These are phyloP conservation scores for Psilopsiagon aymara DNA, from an alignment of 2,113 vertebrate species.

Conservation along the genomic window DNA sequence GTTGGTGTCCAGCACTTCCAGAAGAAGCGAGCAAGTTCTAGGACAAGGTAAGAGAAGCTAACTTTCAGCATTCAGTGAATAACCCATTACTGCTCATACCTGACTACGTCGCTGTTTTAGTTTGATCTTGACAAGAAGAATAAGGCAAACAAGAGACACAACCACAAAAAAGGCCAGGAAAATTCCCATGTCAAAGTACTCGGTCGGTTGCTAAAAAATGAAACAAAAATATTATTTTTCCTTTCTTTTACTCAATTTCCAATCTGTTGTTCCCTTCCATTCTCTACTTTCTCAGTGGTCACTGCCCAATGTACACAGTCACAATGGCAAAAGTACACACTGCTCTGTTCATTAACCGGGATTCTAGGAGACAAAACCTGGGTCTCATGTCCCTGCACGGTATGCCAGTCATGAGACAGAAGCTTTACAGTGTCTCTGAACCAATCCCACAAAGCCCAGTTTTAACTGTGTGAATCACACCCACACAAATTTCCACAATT, in stretches of 20 bases:
- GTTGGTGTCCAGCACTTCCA: neutral
- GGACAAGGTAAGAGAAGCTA: neutral
- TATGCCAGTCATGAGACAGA: neutral
- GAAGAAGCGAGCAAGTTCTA: neutral
- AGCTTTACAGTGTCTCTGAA: constrained; percentile 31
- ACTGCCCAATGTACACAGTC: neutral
- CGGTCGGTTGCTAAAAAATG: constrained; percentile 89
- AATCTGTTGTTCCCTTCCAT: neutral
- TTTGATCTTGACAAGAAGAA: constrained; percentile 99
- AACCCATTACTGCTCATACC: constrained; percentile 74
- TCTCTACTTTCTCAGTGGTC: neutral
- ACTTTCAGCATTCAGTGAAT: neutral
- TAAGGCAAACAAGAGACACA: constrained; percentile 95
- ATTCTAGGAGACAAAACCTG: neutral
- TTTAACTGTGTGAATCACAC: neutral
- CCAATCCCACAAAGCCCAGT: neutral
- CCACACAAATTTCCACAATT: neutral
- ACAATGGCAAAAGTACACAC: neutral
- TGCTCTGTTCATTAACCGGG: neutral
- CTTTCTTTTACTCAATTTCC: neutral
- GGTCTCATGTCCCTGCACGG: neutral
- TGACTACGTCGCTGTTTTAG: constrained; percentile 96
- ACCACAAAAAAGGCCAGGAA: constrained; percentile 98
- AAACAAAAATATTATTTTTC: neutral
- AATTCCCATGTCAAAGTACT: constrained; percentile 99